These are phyloP conservation scores for Phaenicophaeus curvirostris DNA, from an alignment of 2,797 vertebrate species.

Conservation along the genomic window DNA sequence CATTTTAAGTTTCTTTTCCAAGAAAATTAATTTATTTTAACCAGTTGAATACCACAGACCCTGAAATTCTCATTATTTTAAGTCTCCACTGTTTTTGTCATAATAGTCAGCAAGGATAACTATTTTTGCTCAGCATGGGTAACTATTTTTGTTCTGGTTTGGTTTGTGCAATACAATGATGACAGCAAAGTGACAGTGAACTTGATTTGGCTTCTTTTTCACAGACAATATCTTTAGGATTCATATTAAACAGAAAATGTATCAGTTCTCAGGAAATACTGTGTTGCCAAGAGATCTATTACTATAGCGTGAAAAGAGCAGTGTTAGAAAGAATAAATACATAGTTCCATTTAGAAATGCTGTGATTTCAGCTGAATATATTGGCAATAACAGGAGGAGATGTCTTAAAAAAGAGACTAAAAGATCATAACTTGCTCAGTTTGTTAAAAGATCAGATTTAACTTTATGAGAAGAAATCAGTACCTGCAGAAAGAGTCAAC, in stretches of 20 bases:
- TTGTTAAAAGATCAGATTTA: background rate
- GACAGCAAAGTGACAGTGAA: background rate
- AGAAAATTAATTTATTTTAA: background rate
- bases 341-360: background rate
- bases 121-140: too few species aligned
- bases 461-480: background rate
- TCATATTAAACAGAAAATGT: background rate
- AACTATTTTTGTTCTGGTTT: background rate
- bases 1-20: background rate
- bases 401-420: background rate
- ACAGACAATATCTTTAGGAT: background rate
- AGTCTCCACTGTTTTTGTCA: background rate
- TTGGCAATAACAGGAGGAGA: background rate
- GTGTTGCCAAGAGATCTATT: background rate
- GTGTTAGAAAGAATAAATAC: background rate
- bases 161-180: background rate
- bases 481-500: background rate
- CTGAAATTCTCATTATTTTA: background rate
- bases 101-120: background rate
- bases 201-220: background rate
- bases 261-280: background rate
- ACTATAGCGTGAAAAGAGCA: background rate
- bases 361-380: background rate
- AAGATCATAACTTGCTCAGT: background rate
- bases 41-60: background rate